Conservation (phyloP, 2,888 invertebrate species). For the Thereva nobilitata region DNA sequence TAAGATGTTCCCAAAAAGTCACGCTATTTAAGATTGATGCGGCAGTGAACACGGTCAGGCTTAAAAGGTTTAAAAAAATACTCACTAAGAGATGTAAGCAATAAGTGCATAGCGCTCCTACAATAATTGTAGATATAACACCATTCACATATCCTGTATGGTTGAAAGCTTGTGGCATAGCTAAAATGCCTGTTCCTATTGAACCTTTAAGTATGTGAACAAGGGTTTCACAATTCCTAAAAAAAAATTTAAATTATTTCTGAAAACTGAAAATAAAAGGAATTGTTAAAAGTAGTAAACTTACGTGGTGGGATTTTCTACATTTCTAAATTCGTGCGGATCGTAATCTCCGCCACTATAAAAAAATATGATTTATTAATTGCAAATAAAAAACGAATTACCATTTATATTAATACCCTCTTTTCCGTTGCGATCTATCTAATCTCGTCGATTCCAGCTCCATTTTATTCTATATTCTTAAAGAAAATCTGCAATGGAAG, state of each 20-base stretch:
- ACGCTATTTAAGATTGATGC: no score
- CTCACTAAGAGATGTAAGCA: slow-evolving; percentile 82
- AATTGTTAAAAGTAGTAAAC: slow-evolving; percentile 47
- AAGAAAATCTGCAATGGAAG: no score
- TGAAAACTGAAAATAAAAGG: background rate
- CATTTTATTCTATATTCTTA: no score
- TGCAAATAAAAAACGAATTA: no score
- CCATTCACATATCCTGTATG: slow-evolving; percentile 83
- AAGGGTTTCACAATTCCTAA: slow-evolving; percentile 29
- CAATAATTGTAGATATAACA: slow-evolving; percentile 72
- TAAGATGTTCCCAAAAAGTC: no score
- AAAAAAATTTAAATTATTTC: background rate
- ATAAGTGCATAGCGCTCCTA: slow-evolving; percentile 81
- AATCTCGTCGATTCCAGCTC: no score
- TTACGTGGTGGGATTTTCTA: slow-evolving; percentile 70
- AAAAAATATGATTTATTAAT: no score
- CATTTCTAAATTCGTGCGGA: slow-evolving; percentile 66
- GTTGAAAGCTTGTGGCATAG: slow-evolving; percentile 91
- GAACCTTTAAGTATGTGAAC: slow-evolving; percentile 73
- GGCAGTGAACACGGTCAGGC: no score
- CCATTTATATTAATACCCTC: no score
- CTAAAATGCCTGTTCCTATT: slow-evolving; percentile 90
- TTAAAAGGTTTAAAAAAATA: slow-evolving; percentile 6
- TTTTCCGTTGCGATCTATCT: no score
- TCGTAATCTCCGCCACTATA: slow-evolving; percentile 59